Conservation (phyloP, 2,888 invertebrate species). For the Machimus atricapillus region DNA sequence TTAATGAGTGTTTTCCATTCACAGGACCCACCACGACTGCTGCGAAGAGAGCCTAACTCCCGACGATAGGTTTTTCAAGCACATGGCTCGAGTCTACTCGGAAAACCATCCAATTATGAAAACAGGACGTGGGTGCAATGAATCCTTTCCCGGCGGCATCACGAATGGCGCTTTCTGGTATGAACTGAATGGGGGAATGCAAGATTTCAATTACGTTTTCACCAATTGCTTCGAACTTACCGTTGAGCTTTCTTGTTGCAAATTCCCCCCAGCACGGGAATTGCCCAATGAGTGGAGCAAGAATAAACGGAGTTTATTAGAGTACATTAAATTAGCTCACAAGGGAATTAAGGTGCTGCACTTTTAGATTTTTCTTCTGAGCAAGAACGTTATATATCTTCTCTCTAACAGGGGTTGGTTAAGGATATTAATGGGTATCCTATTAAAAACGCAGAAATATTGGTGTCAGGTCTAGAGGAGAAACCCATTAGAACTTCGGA, state of each 20-base stretch:
- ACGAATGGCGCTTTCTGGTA: constrained; percentile 96
- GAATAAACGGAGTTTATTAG: constrained; percentile 85
- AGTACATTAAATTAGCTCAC: constrained; percentile 83
- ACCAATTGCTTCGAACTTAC: constrained; percentile 98
- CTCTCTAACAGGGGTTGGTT: constrained; percentile 54
- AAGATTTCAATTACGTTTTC: constrained; percentile 95
- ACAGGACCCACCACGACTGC: constrained; percentile 67
- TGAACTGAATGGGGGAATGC: constrained; percentile 92
- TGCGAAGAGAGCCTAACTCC: constrained; percentile 80
- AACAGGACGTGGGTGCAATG: constrained; percentile 75
- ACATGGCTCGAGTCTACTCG: constrained; percentile 80
- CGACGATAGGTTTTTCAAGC: constrained; percentile 81
- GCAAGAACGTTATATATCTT: background rate
- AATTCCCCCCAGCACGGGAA: constrained; percentile 79
- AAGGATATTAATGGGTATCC: constrained; percentile 60
- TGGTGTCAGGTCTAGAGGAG: constrained; percentile 75
- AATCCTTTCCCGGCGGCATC: constrained; percentile 79
- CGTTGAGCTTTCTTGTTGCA: constrained; percentile 94
- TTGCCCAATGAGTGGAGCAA: constrained; percentile 81
- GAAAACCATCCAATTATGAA: constrained; percentile 78
- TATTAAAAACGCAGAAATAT: constrained; percentile 73
- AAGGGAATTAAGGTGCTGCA: constrained; percentile 69
- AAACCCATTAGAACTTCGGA: constrained; percentile 81
- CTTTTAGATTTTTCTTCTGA: background rate
- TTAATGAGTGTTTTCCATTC: background rate